Percentiles rank a stretch among this genome's conserved stretches.
Conservation (phyloP, 2,797 vertebrate species). For the Galaxias olidus region DNA sequence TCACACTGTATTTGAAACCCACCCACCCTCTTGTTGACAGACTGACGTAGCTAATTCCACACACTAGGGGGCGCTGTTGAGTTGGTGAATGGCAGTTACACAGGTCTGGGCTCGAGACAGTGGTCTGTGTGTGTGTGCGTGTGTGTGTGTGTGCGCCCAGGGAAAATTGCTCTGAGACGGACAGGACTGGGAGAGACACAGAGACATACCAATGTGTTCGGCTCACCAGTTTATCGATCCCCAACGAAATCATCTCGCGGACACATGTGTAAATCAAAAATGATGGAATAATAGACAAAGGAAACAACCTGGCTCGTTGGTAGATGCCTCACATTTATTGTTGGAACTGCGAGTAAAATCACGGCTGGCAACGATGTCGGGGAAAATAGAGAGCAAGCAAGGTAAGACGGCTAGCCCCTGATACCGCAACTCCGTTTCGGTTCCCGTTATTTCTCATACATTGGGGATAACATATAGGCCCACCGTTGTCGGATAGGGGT, state of each 20-base stretch:
- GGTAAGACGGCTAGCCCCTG: constrained; percentile 62
- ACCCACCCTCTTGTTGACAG: constrained; percentile 61
- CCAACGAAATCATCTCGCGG: constrained; percentile 59
- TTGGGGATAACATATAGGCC: constrained; percentile 14
- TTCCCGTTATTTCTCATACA: constrained; percentile 25
- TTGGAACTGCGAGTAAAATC: constrained; percentile 67
- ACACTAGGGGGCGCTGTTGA: constrained; percentile 56
- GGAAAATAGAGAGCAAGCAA: constrained; percentile 84
- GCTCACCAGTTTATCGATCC: constrained; percentile 37
- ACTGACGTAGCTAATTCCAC: constrained; percentile 58
- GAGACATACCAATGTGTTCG: constrained; percentile 65
- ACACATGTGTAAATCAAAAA: constrained; percentile 48
- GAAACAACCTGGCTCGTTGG: constrained; percentile 56
- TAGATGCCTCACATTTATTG: constrained; percentile 55
- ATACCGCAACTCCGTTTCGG: constrained; percentile 32
- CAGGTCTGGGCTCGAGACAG: constrained; percentile 52
- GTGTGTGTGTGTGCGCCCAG: constrained; percentile 50
- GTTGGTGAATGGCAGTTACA: constrained; percentile 13
- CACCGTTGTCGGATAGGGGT: too few relatives aligned
- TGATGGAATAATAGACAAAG: constrained; percentile 70
- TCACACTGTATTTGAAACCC: constrained; percentile 45
- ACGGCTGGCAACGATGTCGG: constrained; percentile 79
- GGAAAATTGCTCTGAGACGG: constrained; percentile 63
- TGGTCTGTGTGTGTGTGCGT: constrained; percentile 29
- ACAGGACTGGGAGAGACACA: constrained; percentile 50